Evolutionary conservation across 1,140 invertebrate species (phyloP).

Genomic region (Trichonephila clavata): DNA sequence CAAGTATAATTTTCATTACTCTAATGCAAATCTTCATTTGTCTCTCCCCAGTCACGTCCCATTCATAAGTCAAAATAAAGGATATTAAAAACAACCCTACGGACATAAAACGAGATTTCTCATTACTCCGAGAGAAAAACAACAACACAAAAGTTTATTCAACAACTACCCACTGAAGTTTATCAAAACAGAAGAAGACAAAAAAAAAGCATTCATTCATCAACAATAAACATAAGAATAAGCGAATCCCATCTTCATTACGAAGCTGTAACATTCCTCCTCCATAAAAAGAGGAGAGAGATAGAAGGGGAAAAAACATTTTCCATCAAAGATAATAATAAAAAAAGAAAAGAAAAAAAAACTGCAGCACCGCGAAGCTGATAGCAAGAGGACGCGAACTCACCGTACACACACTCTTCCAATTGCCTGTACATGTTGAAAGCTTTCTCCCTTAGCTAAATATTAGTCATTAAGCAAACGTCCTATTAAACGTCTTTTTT

Average conservation of each 20-base stretch:
- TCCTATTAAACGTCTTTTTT: constrained; percentile 60
- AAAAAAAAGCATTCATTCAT: constrained; percentile 8
- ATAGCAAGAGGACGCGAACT: constrained; percentile 1
- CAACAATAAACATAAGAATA: constrained; percentile 44
- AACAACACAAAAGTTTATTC: neutral
- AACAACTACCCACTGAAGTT: neutral
- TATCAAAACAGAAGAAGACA: neutral
- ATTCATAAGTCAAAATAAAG: neutral
- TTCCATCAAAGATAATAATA: constrained; percentile 3
- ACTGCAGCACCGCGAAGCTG: neutral
- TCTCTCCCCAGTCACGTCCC: neutral
- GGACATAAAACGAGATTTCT: neutral
- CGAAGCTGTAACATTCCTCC: neutral
- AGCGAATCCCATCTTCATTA: constrained; percentile 40
- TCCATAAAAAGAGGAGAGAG: neutral
- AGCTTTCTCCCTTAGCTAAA: neutral
- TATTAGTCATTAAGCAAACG: constrained; percentile 62
- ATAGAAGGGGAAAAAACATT: neutral
- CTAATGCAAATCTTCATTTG: neutral
- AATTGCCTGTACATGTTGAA: constrained; percentile 5
- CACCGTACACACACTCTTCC: neutral
- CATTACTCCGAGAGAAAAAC: constrained; percentile 10
- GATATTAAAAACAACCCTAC: neutral
- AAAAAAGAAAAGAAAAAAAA: neutral
- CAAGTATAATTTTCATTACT: neutral